These are phyloP conservation scores for Strix aluco DNA, from an alignment of 2,113 vertebrate species.

Conservation along the genomic window DNA sequence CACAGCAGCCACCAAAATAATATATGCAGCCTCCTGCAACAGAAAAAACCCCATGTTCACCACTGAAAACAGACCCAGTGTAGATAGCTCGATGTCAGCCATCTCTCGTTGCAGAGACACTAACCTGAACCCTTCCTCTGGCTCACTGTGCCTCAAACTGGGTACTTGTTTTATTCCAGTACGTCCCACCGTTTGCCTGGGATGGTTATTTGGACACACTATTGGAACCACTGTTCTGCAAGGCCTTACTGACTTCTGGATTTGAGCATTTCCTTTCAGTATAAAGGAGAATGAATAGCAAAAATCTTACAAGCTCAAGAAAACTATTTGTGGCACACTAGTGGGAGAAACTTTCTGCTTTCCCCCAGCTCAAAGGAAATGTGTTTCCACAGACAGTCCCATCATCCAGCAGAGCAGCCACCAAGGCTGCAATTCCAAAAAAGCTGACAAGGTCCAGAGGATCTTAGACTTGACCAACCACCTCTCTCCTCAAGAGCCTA, in stretches of 20 bases:
- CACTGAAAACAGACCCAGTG: neutral
- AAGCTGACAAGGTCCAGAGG: neutral
- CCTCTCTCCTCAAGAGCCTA: neutral
- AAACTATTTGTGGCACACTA: neutral
- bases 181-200: fast-evolving
- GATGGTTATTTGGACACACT: neutral
- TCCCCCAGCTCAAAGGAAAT: neutral
- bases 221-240: neutral
- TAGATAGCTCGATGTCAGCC: fast-evolving
- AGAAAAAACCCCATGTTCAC: neutral
- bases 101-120: neutral
- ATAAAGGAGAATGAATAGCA: neutral
- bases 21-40: neutral
- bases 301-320: neutral
- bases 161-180: neutral
- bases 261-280: neutral
- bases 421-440: neutral
- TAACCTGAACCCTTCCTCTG: neutral
- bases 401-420: neutral
- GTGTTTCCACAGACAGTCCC: neutral
- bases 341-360: neutral
- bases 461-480: neutral
- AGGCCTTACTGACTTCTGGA: neutral
- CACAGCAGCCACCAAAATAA: neutral
- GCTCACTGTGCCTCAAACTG: neutral